A percentile compares a stretch with the other conserved stretches of the same genome.
These are phyloP conservation scores for Diplazon laetatorius DNA, from an alignment of 2,888 invertebrate genomes.

Conservation along the genomic window DNA sequence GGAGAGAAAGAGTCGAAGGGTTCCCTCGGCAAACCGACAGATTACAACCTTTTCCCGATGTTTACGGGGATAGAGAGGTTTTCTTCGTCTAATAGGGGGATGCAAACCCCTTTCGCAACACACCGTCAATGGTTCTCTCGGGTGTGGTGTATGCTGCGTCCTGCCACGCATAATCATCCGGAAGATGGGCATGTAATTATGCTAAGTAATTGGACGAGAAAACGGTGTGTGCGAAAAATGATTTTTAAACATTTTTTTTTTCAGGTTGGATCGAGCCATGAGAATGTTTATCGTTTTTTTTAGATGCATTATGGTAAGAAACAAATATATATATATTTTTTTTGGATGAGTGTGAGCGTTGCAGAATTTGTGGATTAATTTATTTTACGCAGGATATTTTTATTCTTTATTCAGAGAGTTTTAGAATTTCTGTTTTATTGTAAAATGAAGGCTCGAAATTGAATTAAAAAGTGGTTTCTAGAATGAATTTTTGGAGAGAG, in stretches of 20 bases:
- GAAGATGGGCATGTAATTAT: constrained; percentile 55
- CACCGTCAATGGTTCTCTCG: constrained; percentile 34
- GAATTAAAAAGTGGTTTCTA: too few relatives aligned
- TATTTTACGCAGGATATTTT: too few relatives aligned
- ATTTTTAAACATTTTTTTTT: too few relatives aligned
- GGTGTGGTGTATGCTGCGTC: constrained; percentile 12
- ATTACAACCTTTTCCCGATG: constrained; percentile 64
- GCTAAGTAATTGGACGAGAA: constrained; percentile 57
- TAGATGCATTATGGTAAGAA: too few relatives aligned
- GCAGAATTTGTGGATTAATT: too few relatives aligned
- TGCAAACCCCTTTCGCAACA: constrained; percentile 20
- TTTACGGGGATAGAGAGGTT: constrained; percentile 62
- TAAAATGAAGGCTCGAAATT: too few relatives aligned
- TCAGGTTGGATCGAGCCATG: not conserved
- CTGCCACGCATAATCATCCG: constrained; percentile 31
- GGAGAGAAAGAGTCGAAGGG: not conserved
- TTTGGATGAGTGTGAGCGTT: too few relatives aligned
- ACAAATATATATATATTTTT: too few relatives aligned
- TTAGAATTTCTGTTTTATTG: too few relatives aligned
- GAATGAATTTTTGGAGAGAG: too few relatives aligned
- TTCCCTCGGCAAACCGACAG: constrained; percentile 52
- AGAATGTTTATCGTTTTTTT: not conserved
- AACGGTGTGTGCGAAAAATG: constrained; percentile 35
- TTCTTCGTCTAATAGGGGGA: constrained; percentile 48
- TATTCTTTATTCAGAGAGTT: too few relatives aligned